phyloP scores from a whole-genome alignment of 2,113 vertebrate genomes.

The Tinamus guttatus region DNA sequence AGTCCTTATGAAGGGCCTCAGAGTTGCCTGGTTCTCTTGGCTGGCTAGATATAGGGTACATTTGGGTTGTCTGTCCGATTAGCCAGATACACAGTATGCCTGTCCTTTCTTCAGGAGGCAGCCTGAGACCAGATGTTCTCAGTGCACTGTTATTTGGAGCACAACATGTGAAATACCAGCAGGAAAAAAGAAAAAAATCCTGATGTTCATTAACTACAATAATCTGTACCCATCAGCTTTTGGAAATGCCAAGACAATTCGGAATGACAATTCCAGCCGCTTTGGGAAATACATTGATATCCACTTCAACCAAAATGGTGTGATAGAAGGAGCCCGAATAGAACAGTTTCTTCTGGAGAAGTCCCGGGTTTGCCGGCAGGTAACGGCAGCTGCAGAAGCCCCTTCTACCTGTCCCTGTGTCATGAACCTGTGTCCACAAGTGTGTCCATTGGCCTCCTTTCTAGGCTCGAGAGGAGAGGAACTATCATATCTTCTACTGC shows the following conservation, averaged over 20 bases:
- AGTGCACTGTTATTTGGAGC: neutral
- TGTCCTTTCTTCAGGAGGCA: neutral
- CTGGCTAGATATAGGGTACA: neutral
- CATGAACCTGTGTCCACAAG: neutral
- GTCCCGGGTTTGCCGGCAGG: slow-evolving; percentile 95
- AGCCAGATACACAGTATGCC: neutral
- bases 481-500: slow-evolving; percentile 98
- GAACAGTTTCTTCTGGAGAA: slow-evolving; percentile 98
- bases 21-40: neutral
- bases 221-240: slow-evolving; percentile 82
- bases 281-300: slow-evolving; percentile 98
- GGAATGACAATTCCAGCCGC: slow-evolving; percentile 97
- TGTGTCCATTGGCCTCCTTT: neutral
- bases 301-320: slow-evolving; percentile 85
- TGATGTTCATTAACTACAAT: neutral
- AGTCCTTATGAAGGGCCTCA: neutral
- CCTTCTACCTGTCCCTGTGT: neutral
- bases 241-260: slow-evolving; percentile 95
- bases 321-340: slow-evolving; percentile 90
- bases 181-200: neutral
- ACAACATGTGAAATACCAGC: neutral
- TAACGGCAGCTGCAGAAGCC: slow-evolving; percentile 45
- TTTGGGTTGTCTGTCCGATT: neutral
- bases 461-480: slow-evolving; percentile 91
- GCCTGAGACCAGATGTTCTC: neutral